phyloP scores from a whole-genome alignment of 1,140 invertebrate species.

The Teleopsis dalmanni region DNA sequence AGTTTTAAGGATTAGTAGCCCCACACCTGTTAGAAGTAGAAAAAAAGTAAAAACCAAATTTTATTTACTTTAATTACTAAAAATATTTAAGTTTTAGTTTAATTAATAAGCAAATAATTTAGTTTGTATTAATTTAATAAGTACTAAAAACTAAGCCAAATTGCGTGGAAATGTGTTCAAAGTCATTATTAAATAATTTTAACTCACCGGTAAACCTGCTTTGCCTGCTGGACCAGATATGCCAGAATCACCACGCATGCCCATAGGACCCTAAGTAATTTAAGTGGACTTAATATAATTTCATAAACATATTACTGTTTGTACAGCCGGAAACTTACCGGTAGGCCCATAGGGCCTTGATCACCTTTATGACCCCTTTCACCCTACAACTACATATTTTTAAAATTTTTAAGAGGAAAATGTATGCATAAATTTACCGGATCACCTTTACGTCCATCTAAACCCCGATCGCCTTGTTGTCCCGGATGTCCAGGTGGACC shows the following conservation, averaged over 20 bases:
- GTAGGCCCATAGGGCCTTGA: constrained; percentile 88
- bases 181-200: not conserved
- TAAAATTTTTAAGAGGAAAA: constrained; percentile 14
- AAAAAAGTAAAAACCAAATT: constrained; percentile 14
- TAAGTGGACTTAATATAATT: not conserved
- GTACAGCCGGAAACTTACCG: constrained; percentile 62
- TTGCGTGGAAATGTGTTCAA: no score
- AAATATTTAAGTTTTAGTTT: no score
- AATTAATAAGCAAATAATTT: no score
- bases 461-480: constrained; percentile 60
- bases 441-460: constrained; percentile 82
- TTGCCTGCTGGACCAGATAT: constrained; percentile 66
- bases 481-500: constrained; percentile 82
- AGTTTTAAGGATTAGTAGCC: constrained; percentile 35
- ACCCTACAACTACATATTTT: constrained; percentile 53
- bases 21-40: constrained; percentile 42
- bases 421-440: constrained; percentile 54
- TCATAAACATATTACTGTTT: no score
- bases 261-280: constrained; percentile 70
- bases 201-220: constrained; percentile 68
- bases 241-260: constrained; percentile 72
- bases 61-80: constrained; percentile 4
- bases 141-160: no score
- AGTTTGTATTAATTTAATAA: no score
- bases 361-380: constrained; percentile 84